Evolutionary conservation across 2,797 vertebrate genomes (phyloP), one percentile per base, ranked within the genome.

Genomic region (Lindbergichthys nudifrons): DNA sequence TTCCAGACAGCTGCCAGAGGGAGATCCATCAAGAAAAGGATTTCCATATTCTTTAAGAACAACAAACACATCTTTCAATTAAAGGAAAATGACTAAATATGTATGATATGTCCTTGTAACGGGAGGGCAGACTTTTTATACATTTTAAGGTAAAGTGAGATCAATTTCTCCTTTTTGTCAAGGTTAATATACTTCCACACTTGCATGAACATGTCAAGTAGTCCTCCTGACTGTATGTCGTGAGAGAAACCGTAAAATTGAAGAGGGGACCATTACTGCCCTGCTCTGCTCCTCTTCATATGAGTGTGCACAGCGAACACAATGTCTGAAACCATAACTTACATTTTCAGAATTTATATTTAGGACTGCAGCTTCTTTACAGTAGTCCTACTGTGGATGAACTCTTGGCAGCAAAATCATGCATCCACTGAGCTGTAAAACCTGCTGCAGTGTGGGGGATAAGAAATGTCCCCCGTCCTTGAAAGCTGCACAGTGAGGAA

Each of bases 11-110:
- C 43, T 65, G 63, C 81, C 53, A 21, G 19, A 61, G 70, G 76
- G 56, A 65, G 5, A 75, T 51, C 12, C 51, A 77, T 66, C 46
- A 83, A 79, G 26, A 75, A 11, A 76, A 70, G 21, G 23, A 70
- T 79, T 74, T 80, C 23, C 54, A 64, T 78, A 46, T 57, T 75
- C 59, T 73, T 70, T 72, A 88, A 86, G 79, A 83, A 83, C 30
- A 5, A 78, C 69, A 65, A 71, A 45, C 65, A 39, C 16, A 46
- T 42, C 16, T 75, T 59, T 69, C 42, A 5, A 77, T 64, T 57
- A 62, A 21, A 65, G 52, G 62, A 77, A 32, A 4, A 23, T 62
- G 50, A 73, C 42, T 59, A 69, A 65, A 21, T 75, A 73, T 30
- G 8, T 10, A 70, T 74, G 30, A 73, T 60, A 32, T 58, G 39